These are phyloP conservation scores for Pharmacophagus antenor DNA, from an alignment of 2,888 invertebrate genomes.

Conservation along the genomic window DNA sequence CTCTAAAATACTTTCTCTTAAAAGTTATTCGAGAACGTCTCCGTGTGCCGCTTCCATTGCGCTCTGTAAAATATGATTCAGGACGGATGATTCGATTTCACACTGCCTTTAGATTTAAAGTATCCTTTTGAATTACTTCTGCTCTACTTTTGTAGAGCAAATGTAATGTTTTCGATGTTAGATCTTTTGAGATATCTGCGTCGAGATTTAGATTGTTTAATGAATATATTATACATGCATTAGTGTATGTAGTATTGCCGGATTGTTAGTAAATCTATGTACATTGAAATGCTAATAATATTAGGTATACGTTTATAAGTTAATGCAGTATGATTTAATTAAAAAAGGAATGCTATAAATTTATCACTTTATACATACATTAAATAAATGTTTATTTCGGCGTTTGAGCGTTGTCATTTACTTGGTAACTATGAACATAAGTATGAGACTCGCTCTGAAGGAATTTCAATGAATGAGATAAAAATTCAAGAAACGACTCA, in stretches of 20 bases:
- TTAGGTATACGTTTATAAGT: neutral
- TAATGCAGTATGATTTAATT: neutral
- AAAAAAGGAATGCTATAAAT: neutral
- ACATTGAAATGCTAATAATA: no score
- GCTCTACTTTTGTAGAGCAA: constrained; percentile 1
- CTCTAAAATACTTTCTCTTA: constrained; percentile 22
- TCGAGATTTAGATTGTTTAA: constrained; percentile 6
- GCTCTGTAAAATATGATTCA: constrained; percentile 2
- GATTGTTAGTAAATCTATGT: neutral
- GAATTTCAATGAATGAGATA: constrained; percentile 4
- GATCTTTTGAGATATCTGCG: constrained; percentile 1
- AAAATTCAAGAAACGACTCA: constrained; percentile 11
- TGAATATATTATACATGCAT: neutral
- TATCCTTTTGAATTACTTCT: constrained; percentile 7
- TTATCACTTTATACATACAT: neutral
- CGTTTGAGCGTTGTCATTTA: neutral
- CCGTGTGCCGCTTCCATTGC: neutral
- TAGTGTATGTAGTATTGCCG: neutral
- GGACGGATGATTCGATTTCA: constrained; percentile 13
- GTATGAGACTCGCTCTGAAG: neutral
- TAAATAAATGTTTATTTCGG: neutral
- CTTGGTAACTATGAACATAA: neutral
- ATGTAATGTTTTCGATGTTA: constrained; percentile 3
- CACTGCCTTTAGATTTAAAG: constrained; percentile 2
- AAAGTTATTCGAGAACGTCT: constrained; percentile 15